Base-by-base conservation (phyloP, 1,140 invertebrate genomes). In the Telenomus remus region DNA sequence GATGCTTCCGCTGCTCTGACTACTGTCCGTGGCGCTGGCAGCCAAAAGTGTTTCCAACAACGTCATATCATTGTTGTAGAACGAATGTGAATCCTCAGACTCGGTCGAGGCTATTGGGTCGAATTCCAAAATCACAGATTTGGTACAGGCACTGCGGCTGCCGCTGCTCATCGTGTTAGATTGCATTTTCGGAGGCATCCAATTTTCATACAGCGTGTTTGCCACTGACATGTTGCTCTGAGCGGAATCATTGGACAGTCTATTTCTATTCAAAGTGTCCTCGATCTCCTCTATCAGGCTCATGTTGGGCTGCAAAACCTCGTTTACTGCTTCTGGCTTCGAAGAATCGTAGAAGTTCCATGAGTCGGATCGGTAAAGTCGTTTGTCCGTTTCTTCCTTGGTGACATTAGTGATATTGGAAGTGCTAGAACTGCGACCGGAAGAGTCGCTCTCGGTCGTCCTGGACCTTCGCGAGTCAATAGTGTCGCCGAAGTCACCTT, bases 341-440 rank as follows among this genome's bases (percentile, higher is more conserved):
- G 48, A 39, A 7, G 83, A 46, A 55, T 91, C 90, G 76, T 91
- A 91, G 76, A 89, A 91, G 3, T 84, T 89, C 90, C 90, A 91
- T 0, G 90, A 91, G 42, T 88, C 88, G 0, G 89, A 91, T 39
- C 89, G 79, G 4, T 85, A 86, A 4, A 90, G 64, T 71, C 79
- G 75, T 57, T 75, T 82, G 2, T 50, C 15, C 14, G 1, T 13
- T 16, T 81, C 79, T 0, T 53, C 48, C 37, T 71, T 69, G 8
- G 81, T 76, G 0, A 79, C 54, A 12, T 83, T 81, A 0, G 60
- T 48, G n/a, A n/a, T n/a, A n/a, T n/a, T n/a, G 0, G 81, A 86
- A 1, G 75, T 63, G 15, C 80, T 85, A 11, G 84, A 79, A 75
- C 85, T 87, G 56, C 83, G 84, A 47, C 88, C 86, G 0, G 88